Conservation (phyloP, 2,797 vertebrate species). For the Arnoldichthys spilopterus region DNA sequence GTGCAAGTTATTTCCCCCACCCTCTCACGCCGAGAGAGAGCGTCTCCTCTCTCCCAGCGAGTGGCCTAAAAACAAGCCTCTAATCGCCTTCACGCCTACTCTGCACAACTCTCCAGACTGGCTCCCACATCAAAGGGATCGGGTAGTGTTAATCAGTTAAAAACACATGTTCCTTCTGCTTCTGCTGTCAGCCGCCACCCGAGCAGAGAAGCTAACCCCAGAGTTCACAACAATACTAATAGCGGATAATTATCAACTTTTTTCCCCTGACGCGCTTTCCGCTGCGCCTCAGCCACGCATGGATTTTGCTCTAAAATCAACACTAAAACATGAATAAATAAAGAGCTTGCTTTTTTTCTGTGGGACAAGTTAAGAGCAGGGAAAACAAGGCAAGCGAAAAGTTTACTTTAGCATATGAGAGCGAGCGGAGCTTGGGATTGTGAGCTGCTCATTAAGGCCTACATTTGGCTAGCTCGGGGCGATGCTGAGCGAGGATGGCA, state of each 20-base stretch:
- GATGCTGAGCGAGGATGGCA: conserved; percentile 70
- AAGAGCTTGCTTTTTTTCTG: conserved; percentile 71
- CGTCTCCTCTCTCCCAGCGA: conserved; percentile 56
- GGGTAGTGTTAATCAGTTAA: conserved; percentile 71
- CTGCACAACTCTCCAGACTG: conserved; percentile 55
- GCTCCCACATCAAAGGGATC: conserved; percentile 67
- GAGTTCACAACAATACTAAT: conserved; percentile 72
- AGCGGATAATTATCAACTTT: conserved; percentile 75
- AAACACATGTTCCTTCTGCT: conserved; percentile 64
- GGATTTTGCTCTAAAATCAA: conserved; percentile 72
- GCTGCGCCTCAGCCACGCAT: conserved; percentile 60
- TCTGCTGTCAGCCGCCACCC: conserved; percentile 65
- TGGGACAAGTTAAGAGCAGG: conserved; percentile 64
- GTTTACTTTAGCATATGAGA: conserved; percentile 80
- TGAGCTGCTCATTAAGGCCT: conserved; percentile 77
- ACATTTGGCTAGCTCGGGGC: conserved; percentile 74
- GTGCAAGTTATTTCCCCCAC: conserved; percentile 44
- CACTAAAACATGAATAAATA: conserved; percentile 80
- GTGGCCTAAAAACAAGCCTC: conserved; percentile 57
- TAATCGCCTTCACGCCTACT: conserved; percentile 63
- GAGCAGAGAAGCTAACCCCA: conserved; percentile 67
- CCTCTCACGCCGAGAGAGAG: conserved; percentile 35
- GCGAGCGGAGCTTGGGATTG: conserved; percentile 77
- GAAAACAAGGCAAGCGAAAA: conserved; percentile 59
- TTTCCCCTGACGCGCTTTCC: conserved; percentile 54